Conservation (phyloP, 23 tunicate species). For the Halocynthia aurantium region DNA sequence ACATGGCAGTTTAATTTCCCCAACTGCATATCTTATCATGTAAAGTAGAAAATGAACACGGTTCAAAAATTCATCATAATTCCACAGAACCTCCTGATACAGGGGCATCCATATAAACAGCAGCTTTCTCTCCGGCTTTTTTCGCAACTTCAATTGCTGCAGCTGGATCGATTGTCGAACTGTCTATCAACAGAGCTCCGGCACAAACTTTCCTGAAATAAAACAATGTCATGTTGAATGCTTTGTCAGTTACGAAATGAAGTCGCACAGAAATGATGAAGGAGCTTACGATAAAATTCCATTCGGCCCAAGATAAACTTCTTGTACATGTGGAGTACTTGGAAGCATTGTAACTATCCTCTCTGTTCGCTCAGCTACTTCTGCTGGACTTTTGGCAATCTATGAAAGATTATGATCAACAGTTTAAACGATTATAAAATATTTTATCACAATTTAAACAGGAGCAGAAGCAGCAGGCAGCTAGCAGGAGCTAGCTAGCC, state of each 20-base stretch:
- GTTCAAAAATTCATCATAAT: no score
- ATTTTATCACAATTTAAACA: no score
- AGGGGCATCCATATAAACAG: constrained; percentile 87
- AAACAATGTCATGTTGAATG: neutral
- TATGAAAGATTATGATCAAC: neutral
- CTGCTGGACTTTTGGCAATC: constrained; percentile 76
- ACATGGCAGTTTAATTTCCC: no score
- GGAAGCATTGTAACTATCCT: constrained; percentile 93
- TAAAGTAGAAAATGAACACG: no score
- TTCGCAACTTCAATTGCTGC: constrained; percentile 65
- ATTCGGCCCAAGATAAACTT: constrained; percentile 60
- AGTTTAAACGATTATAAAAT: no score
- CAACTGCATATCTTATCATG: no score
- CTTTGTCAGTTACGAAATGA: no score
- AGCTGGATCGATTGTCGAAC: constrained; percentile 97
- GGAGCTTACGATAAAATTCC: constrained; percentile 54
- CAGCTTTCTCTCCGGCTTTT: constrained; percentile 39
- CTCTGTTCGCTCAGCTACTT: constrained; percentile 54
- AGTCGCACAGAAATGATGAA: neutral
- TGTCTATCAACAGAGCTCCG: constrained; percentile 62
- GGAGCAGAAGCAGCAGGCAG: no score
- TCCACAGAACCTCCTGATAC: constrained; percentile 61
- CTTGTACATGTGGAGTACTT: constrained; percentile 79
- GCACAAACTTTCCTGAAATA: constrained; percentile 29
- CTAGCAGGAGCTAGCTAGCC: no score